Conservation (phyloP, 2,797 vertebrate genomes). For the Lates japonicus region DNA sequence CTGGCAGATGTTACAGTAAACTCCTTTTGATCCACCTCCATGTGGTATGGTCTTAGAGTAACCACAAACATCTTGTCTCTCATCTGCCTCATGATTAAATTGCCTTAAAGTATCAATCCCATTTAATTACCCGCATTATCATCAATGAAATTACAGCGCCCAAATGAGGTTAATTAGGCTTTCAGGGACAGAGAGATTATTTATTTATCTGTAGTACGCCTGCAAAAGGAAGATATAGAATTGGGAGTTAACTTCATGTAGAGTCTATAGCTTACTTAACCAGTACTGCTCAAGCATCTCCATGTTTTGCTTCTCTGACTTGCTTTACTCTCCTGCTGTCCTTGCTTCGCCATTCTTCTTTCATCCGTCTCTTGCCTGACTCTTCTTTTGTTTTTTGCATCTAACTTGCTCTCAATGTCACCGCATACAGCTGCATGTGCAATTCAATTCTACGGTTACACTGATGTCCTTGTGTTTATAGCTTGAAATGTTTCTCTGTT, state of each 20-base stretch:
- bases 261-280: constrained; percentile 42
- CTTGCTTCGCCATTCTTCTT: constrained; percentile 23
- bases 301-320: constrained; percentile 17
- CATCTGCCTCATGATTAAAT: constrained; percentile 81
- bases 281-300: constrained; percentile 20
- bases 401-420: constrained; percentile 21
- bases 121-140: constrained; percentile 88
- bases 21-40: constrained; percentile 28
- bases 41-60: constrained; percentile 53
- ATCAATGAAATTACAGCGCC: constrained; percentile 82
- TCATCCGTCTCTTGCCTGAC: constrained; percentile 28
- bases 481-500: background rate
- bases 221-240: constrained; percentile 78
- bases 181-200: constrained; percentile 78
- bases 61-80: constrained; percentile 71
- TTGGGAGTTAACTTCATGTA: constrained; percentile 61
- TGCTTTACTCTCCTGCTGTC: constrained; percentile 38
- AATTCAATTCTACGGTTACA: background rate
- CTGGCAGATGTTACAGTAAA: constrained; percentile 46
- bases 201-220: constrained; percentile 78
- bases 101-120: constrained; percentile 84
- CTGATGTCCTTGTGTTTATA: background rate
- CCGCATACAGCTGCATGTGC: background rate
- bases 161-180: constrained; percentile 85
- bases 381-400: constrained; percentile 33